Base-by-base conservation (phyloP, 2,888 invertebrate genomes). In the Sphaeridia pumilis region DNA sequence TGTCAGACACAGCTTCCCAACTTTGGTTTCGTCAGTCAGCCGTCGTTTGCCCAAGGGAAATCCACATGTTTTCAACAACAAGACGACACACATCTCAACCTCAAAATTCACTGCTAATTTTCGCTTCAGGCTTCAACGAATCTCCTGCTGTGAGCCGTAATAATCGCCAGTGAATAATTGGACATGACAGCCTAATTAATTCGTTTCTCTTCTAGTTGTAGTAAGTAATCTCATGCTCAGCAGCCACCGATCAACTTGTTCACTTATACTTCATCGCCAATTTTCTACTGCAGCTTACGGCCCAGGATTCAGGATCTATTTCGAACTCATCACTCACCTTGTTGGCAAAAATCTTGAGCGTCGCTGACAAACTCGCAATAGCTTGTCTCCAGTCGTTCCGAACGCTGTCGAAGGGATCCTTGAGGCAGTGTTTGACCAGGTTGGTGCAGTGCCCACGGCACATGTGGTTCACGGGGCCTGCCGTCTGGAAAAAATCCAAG, bases 321-420 rank as follows among this genome's bases (percentile, higher is more conserved):
- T 38, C 38, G 17, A 17, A 5, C 38, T 38, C 38, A 38, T 17
- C 7, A 5, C 52, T 41, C 43, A 52, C 52, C 34, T 46, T 47
- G 21, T 46, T 41, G 7, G 46, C 3, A 14, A 52, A 41, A 14
- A 52, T 38, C 17, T 47, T 24, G 10, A 52, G 41, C 12, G 42
- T 41, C 5, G 52, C 46, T n/a, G 28, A 5, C n/a, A 52, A 28
- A 20, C 42, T 43, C 4, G 47, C 52, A 20, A 52, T 31, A 31
- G 52, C 52, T 20, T 28, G 42, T 47, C 47, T 52, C 52, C 52
- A 52, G 35, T 52, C 46, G n/a, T 24, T 26, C 41, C 24, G 38
- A 4, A 52, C n/a, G 14, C 21, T 36, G 4, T 36, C 34, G 36
- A 52, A 52, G 3, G 52, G 52, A 20, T 45, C 46, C 12, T 27